A percentile compares a stretch with the other conserved stretches of the same genome.
Conservation (phyloP, 2,113 vertebrate species). For the Trochalopteron elliotii region DNA sequence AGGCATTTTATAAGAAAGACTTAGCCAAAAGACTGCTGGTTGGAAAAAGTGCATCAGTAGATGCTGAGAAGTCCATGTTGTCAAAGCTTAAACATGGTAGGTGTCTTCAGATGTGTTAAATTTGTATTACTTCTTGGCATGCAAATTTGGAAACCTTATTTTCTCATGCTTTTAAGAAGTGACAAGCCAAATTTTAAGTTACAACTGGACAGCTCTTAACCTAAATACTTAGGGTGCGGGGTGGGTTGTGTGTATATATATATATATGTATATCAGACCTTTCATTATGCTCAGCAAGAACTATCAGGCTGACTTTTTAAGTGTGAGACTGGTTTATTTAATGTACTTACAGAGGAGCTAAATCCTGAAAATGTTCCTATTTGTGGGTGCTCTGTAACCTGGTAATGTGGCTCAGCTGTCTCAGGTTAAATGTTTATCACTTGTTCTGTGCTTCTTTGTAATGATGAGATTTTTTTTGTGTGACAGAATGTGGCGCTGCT, state of each 20-base stretch:
- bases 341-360: neutral
- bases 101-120: neutral
- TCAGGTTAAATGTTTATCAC: neutral
- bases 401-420: neutral
- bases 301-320: neutral
- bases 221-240: neutral
- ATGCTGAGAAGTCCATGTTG: constrained; percentile 85
- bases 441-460: neutral
- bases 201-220: neutral
- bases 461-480: neutral
- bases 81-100: constrained; percentile 84
- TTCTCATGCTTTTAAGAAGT: neutral
- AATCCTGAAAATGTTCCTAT: neutral
- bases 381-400: neutral
- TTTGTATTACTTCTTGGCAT: neutral
- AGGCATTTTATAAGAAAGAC: constrained; percentile 86
- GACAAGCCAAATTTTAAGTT: neutral
- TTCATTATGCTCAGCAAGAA: neutral
- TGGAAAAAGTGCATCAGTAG: constrained; percentile 84
- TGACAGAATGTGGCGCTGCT: constrained; percentile 81
- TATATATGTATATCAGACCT: neutral
- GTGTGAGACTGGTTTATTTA: neutral
- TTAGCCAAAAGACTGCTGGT: constrained; percentile 83
- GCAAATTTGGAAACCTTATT: neutral
- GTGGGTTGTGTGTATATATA: rapidly evolving